phyloP scores from a whole-genome alignment of 2,888 invertebrate species.

The Plutella xylostella region DNA sequence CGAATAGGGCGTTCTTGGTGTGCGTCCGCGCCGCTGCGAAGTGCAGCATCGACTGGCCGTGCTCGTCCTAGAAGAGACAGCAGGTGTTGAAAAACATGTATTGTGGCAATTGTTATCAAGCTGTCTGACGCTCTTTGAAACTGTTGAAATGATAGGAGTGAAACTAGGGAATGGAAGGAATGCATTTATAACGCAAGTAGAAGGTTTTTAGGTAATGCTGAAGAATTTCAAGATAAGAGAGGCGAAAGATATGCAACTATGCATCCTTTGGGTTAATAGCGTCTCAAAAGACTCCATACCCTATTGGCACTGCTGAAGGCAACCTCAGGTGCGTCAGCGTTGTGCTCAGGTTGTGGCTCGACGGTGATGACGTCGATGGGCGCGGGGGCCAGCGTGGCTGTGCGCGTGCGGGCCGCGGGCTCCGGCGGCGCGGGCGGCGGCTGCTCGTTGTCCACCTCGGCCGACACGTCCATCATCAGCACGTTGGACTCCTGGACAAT shows the following conservation, averaged over 20 bases:
- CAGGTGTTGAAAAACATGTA: too few species aligned
- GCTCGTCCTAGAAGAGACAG: conserved; percentile 79
- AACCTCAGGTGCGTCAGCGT: conserved; percentile 65
- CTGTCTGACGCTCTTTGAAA: too few species aligned
- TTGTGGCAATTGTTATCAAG: too few species aligned
- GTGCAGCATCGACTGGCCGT: conserved; percentile 90
- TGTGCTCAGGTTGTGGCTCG: conserved; percentile 55
- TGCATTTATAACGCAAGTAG: too few species aligned
- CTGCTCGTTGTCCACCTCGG: conserved; percentile 49
- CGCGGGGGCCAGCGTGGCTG: conserved; percentile 7
- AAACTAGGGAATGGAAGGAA: too few species aligned
- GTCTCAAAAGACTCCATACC: conserved; percentile 31
- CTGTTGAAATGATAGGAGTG: too few species aligned
- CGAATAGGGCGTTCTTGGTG: conserved; percentile 82
- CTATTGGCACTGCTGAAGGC: conserved; percentile 74
- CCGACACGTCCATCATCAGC: conserved; percentile 36
- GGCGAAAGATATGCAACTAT: too few species aligned
- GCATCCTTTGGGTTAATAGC: too few species aligned
- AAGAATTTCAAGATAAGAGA: too few species aligned
- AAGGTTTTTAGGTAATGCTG: too few species aligned
- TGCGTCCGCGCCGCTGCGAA: conserved; percentile 88
- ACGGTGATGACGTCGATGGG: conserved; percentile 72
- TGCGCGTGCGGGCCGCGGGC: neutral
- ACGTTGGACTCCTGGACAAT: conserved; percentile 37
- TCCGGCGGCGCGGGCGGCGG: conserved; percentile 18